phyloP scores from a whole-genome alignment of 1,140 invertebrate genomes.

The Drosophila serrata region DNA sequence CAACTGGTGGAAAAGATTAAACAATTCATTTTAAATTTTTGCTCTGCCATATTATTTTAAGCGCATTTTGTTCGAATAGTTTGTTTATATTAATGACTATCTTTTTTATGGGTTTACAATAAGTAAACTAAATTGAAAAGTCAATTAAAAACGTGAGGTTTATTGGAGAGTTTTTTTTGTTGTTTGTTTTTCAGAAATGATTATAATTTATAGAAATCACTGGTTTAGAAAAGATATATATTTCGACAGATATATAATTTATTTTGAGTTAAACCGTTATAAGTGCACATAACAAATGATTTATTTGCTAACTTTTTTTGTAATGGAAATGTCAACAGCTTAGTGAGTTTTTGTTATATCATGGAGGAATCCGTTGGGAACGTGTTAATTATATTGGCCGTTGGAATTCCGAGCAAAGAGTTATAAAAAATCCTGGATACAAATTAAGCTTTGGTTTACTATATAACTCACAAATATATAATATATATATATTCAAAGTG shows the following conservation, averaged over 20 bases:
- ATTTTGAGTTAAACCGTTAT: background rate
- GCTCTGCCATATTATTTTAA: background rate
- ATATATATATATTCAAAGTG: background rate
- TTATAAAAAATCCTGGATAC: background rate
- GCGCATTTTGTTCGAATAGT: background rate
- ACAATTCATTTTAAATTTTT: background rate
- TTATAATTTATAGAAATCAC: background rate
- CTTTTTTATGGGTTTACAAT: background rate
- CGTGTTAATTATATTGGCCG: background rate
- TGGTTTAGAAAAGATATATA: background rate
- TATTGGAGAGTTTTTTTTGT: no score
- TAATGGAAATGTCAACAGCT: background rate
- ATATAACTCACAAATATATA: background rate
- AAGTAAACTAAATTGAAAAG: background rate
- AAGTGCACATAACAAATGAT: background rate
- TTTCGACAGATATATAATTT: background rate
- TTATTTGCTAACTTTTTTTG: conserved; percentile 1
- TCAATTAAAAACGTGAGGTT: background rate
- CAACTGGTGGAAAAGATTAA: background rate
- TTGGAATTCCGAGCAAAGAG: background rate
- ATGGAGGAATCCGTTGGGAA: background rate
- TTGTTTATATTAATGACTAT: conserved; percentile 5
- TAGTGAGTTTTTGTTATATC: background rate
- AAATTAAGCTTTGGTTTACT: background rate
- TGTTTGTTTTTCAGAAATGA: no score